Evolutionary conservation across 2,888 invertebrate species (phyloP).

Genomic region (Willowsia nigromaculata): DNA sequence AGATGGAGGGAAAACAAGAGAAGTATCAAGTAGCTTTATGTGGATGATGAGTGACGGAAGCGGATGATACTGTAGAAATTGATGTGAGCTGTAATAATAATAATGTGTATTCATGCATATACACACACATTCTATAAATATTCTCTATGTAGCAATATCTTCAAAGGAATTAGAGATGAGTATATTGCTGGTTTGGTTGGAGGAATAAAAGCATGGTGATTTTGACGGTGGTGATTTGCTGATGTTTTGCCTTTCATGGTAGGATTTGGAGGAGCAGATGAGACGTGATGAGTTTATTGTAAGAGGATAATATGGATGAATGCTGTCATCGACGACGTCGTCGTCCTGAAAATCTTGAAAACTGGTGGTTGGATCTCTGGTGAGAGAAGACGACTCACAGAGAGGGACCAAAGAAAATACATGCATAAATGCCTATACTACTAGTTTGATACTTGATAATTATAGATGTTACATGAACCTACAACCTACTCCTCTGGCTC

Average conservation of each 20-base stretch:
- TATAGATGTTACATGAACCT: too few relatives aligned
- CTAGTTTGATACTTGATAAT: too few relatives aligned
- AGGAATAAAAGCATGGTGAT: not conserved
- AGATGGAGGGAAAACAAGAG: too few relatives aligned
- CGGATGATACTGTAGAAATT: not conserved
- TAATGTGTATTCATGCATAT: not conserved
- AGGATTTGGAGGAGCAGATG: constrained; percentile 11
- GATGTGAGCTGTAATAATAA: not conserved
- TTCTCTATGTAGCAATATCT: too few relatives aligned
- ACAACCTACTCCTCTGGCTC: too few relatives aligned
- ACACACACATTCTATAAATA: not conserved
- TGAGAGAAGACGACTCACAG: not conserved
- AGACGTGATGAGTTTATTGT: constrained; percentile 54
- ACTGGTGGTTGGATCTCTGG: not conserved
- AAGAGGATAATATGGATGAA: constrained; percentile 27
- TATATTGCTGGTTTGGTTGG: not conserved
- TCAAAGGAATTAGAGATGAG: not conserved
- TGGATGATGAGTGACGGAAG: constrained; percentile 6
- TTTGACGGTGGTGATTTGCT: not conserved
- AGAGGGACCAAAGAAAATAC: not conserved
- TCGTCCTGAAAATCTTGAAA: not conserved
- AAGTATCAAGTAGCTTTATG: constrained; percentile 21
- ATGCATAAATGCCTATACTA: too few relatives aligned
- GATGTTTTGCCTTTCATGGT: constrained; percentile 50
- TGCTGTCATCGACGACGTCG: not conserved